Base-by-base conservation (phyloP, 1,140 invertebrate genomes). In the Pseudomyrmex sp. region DNA sequence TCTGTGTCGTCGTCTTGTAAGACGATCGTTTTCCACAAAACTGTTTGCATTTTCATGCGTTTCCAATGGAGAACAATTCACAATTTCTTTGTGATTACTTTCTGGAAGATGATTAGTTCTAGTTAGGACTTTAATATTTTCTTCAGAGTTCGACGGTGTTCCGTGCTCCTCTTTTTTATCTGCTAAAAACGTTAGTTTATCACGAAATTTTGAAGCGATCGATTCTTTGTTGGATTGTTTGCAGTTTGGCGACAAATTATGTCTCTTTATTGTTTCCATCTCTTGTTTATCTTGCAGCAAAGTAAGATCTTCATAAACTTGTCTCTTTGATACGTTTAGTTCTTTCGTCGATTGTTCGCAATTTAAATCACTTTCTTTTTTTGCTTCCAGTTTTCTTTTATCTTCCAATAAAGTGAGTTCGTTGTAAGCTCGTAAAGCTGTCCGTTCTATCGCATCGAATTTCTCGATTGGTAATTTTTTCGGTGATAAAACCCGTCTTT, bases 371-470 rank as follows among this genome's bases (percentile, higher is more conserved):
- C 26, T 9, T 15, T 56, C 61, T 58, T 26, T 74, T 56, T 46
- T 74, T 0, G 26, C 8, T 8, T 88, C 77, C 18, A 89, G 12
- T 8, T 75, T 26, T n/a, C 56, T 74, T 58, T 83, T 89, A 13
- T 85, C 62, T 9, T 75, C 59, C 4, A 63, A 4, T 63, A 89
- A 10, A 9, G 87, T 89, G 0, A 83, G 46, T 18, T 89, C 54
- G 15, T 88, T 89, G 23, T 72, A 88, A 10, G 69, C 69, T 9
- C 58, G 83, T 20, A 88, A 23, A 26, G 77, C 73, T 9, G 58
- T 88, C 69, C 82, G 46, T 2, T 88, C 73, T 9, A 52, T 44
- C 23, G 76, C 66, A 9, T 87, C 61, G 35, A 44, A 26, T 1
- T 85, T 76, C 2, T 70, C 68, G 5, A 23, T 18, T 1, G 58